Evolutionary conservation across 2,113 vertebrate genomes (phyloP), one percentile per base, ranked within the genome.

Genomic region (Hippocampus guttulatus): DNA sequence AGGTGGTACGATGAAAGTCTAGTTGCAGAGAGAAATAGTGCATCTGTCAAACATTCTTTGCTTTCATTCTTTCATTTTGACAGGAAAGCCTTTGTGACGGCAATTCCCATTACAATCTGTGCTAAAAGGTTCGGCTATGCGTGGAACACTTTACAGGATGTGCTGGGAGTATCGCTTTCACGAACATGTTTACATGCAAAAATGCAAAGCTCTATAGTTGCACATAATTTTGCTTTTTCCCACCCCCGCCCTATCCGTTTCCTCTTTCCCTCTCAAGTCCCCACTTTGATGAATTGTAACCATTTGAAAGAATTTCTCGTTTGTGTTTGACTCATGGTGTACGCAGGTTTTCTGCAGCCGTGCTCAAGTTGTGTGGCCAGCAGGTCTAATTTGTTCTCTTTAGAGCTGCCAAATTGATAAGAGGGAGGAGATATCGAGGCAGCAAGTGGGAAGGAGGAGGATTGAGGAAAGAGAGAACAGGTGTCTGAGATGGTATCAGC

Each of bases 361-460:
- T 58, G 68, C 75, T 67, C 49, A 38, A 69, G 74, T 75, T 71
- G 74, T 75, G 87, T 80, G 85, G 88, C 88, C 84, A 84, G 75
- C 72, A 73, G 71, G 81, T 90, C 79, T 87, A 88, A 90, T 89
- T 88, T 89, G 85, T 89, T 90, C 84, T 89, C 75, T 83, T 71
- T 81, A 87, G 83, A 87, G 84, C 80, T 83, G 87, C 75, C 81
- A 55, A 75, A 71, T 75, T 82, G 88, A 90, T 88, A 88, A 85
- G 81, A 81, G 62, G 74, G 74, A 83, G 74, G 57, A 85, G 72
- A 75, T 77, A 43, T 75, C 58, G 71, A 74, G 69, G 75, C 55
- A 76, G 69, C 38, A 65, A 70, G 76, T 75, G 73, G 33, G 75
- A 38, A 73, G 69, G 68, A 68, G 18, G 57, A 21, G 68, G 72